Evolutionary conservation across 1,140 invertebrate species (phyloP).

Genomic region (Harlomillsia oculata): DNA sequence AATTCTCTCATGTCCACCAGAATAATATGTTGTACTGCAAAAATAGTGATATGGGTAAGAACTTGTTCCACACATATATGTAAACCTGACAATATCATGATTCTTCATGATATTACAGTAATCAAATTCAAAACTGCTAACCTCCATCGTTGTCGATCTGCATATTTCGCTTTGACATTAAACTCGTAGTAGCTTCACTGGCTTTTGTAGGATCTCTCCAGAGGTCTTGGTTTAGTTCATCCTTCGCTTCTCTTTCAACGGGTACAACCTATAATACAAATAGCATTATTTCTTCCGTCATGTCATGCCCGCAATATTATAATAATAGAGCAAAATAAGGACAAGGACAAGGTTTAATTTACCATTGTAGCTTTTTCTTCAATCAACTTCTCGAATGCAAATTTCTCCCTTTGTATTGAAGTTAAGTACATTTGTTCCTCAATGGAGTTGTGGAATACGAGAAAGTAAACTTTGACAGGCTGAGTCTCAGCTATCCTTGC

Average conservation of each 20-base stretch:
- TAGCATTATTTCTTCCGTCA: neutral
- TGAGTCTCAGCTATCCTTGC: constrained; percentile 43
- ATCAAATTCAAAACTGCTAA: neutral
- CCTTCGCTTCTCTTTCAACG: constrained; percentile 79
- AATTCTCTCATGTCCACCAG: constrained; percentile 99
- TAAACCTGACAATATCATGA: too few species aligned
- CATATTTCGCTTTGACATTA: constrained; percentile 54
- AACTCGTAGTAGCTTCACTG: constrained; percentile 38
- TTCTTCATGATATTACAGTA: too few species aligned
- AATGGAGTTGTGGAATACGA: constrained; percentile 78
- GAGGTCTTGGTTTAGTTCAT: constrained; percentile 58
- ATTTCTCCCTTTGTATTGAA: constrained; percentile 76
- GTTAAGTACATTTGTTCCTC: constrained; percentile 94
- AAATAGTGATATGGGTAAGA: constrained; percentile 3
- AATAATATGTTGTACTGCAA: constrained; percentile 48
- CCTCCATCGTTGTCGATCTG: constrained; percentile 24
- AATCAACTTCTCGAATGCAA: constrained; percentile 86
- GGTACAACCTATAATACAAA: constrained; percentile 66
- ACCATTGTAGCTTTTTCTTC: constrained; percentile 73
- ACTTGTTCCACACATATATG: too few species aligned
- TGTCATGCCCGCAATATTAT: constrained; percentile 47
- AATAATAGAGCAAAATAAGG: constrained; percentile 31
- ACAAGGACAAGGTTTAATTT: constrained; percentile 9
- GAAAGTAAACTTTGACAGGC: constrained; percentile 68
- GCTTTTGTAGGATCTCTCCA: constrained; percentile 43